Evolutionary conservation across 1,140 invertebrate genomes (phyloP), one percentile per base, ranked within the genome.

Genomic region (Drosophila navojoa): DNA sequence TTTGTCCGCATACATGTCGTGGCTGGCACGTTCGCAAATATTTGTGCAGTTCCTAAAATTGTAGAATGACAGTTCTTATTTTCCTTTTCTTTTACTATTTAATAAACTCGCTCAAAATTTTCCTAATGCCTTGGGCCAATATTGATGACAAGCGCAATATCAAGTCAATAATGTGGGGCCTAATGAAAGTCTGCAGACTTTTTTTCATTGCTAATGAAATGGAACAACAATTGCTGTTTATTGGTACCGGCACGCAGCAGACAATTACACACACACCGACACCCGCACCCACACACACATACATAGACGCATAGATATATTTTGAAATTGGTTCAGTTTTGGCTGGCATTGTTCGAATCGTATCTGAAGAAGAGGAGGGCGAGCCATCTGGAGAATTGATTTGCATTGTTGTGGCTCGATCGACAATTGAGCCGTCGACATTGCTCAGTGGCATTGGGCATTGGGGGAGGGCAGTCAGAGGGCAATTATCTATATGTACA

Each of bases 1-100:
- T 89, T 89, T 89, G 74, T 89, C 84, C 58, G 84, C 84, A 66
- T 89, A 89, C 84, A 89, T 89, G 68, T 86, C 69, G 81, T 64
- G 64, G 72, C 66, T 38, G 53, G 57, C 81, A 86, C 81, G 78
- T 87, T 81, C 54, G 82, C 76, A 79, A 89, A 84, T 87, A 89
- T 89, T 79, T 89, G 75, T 59, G 55, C 64, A 71, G 55, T 40
- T 69, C 74, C 84, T 89, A 75, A 77, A 79, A 84, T 60, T 64
- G 3, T 40, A 62, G 74, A 60, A 81, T 87, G 81, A 86, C 78
- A 86, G 81, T 32, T 27, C 22, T 15, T 50, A 35, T 19, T 38
- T 38, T 3, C 59, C 15, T 45, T 29, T 50, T 35, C 38, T 16
- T 15, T 10, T 5, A 5, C 42, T 45, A 35, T 35, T 49, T 50